Evolutionary conservation across 2,888 invertebrate species (phyloP).

Genomic region (Autographa gamma): DNA sequence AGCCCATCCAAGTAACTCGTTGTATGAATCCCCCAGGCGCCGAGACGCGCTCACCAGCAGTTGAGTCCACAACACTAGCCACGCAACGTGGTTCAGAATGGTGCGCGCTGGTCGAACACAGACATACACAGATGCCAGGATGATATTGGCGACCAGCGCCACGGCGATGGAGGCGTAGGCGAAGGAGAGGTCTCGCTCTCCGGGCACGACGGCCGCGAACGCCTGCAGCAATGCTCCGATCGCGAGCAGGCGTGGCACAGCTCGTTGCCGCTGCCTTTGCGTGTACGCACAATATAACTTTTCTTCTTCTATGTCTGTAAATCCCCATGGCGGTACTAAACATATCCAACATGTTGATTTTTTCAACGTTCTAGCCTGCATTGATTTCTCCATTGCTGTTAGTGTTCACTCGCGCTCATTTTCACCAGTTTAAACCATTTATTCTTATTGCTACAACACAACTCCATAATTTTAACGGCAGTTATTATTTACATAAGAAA

Average conservation of each 20-base stretch:
- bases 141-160: slow-evolving; percentile 69
- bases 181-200: slow-evolving; percentile 75
- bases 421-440: slow-evolving; percentile 35
- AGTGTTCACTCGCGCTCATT: slow-evolving; percentile 32
- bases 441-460: slow-evolving; percentile 32
- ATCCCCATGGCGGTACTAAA: slow-evolving; percentile 81
- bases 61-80: slow-evolving; percentile 89
- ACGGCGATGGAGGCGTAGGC: slow-evolving; percentile 73
- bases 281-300: slow-evolving; percentile 80
- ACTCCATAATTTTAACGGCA: slow-evolving; percentile 43
- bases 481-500: slow-evolving; percentile 12
- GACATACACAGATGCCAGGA: slow-evolving; percentile 69
- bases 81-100: slow-evolving; percentile 90
- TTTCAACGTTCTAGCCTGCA: slow-evolving; percentile 66
- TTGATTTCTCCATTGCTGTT: slow-evolving; percentile 75
- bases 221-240: slow-evolving; percentile 77
- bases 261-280: slow-evolving; percentile 79
- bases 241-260: slow-evolving; percentile 78
- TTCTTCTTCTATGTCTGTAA: slow-evolving; percentile 78
- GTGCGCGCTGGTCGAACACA: slow-evolving; percentile 78
- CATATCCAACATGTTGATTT: slow-evolving; percentile 70
- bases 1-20: slow-evolving; percentile 93
- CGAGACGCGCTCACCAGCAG: slow-evolving; percentile 83
- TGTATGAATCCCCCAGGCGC: slow-evolving; percentile 82
- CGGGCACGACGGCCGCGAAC: slow-evolving; percentile 79